A percentile compares a stretch with the other conserved stretches of the same genome.
Evolutionary conservation across 2,797 vertebrate genomes (phyloP).

Genomic region (Orestias chungarensis): DNA sequence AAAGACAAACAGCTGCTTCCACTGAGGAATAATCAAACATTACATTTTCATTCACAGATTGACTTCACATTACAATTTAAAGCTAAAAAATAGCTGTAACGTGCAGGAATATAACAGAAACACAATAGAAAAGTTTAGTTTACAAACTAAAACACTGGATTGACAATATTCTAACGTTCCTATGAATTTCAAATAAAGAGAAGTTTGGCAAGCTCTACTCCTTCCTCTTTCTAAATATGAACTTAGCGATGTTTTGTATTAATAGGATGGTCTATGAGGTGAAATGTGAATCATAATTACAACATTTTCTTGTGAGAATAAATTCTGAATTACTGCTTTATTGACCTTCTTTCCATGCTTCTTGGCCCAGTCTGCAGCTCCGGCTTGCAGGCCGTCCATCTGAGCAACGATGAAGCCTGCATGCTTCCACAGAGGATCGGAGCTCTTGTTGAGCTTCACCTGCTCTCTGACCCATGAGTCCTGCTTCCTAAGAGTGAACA

Average conservation of each 20-base stretch:
- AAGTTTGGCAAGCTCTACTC: neutral
- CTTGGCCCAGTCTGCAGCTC: constrained; percentile 83
- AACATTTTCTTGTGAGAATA: neutral
- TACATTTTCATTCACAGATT: neutral
- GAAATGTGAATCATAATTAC: neutral
- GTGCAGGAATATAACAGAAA: neutral
- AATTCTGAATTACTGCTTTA: neutral
- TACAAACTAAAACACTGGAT: neutral
- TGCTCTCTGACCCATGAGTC: constrained; percentile 85
- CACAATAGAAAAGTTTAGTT: neutral
- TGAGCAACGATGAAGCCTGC: constrained; percentile 85
- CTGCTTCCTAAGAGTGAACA: constrained; percentile 79
- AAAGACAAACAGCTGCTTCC: neutral
- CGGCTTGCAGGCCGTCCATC: constrained; percentile 88
- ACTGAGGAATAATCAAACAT: neutral
- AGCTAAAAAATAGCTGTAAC: neutral
- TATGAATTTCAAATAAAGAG: constrained; percentile 4
- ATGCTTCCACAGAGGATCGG: constrained; percentile 89
- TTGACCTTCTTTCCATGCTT: constrained; percentile 78
- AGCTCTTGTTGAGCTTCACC: constrained; percentile 78
- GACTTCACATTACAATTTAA: neutral
- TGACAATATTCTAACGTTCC: neutral
- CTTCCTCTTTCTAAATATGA: constrained; percentile 41
- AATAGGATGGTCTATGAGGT: neutral
- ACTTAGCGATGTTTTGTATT: neutral